Evolutionary conservation across 2,888 invertebrate species (phyloP).

Genomic region (Lasioglossum oenotherae): DNA sequence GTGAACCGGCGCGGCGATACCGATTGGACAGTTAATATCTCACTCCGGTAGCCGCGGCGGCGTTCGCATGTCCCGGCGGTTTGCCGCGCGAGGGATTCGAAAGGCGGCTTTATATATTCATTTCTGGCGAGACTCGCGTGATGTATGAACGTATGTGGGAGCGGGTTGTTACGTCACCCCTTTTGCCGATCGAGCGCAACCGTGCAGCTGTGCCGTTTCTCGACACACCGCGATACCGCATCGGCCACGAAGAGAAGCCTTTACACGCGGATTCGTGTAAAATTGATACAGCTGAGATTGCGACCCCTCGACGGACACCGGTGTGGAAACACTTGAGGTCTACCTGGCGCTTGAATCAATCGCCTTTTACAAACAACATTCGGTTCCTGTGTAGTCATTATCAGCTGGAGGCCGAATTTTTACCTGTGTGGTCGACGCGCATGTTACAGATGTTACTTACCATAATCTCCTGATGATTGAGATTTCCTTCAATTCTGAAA

Average conservation of each 20-base stretch:
- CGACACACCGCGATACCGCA: slow-evolving; percentile 21
- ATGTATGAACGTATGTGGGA: slow-evolving; percentile 77
- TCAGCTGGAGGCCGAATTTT: neutral
- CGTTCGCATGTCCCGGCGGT: slow-evolving; percentile 58
- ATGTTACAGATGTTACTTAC: neutral
- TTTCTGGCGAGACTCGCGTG: slow-evolving; percentile 72
- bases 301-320: slow-evolving; percentile 4
- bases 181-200: slow-evolving; percentile 42
- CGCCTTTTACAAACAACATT: neutral
- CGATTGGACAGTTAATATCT: slow-evolving; percentile 73
- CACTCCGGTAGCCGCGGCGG: slow-evolving; percentile 62
- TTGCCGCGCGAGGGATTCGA: slow-evolving; percentile 69
- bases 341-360: neutral
- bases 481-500: neutral
- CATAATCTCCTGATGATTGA: neutral
- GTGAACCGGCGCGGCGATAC: slow-evolving; percentile 44
- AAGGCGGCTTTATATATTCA: slow-evolving; percentile 78
- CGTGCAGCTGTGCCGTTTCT: slow-evolving; percentile 56
- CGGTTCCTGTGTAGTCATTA: neutral
- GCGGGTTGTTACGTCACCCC: slow-evolving; percentile 75
- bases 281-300: slow-evolving; percentile 47
- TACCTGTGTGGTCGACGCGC: neutral
- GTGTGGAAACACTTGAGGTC: slow-evolving; percentile 4
- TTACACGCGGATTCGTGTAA: slow-evolving; percentile 57
- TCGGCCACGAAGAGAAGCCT: slow-evolving; percentile 45